Base-by-base conservation (phyloP, 2,888 invertebrate species). In the Alcis repandata region DNA sequence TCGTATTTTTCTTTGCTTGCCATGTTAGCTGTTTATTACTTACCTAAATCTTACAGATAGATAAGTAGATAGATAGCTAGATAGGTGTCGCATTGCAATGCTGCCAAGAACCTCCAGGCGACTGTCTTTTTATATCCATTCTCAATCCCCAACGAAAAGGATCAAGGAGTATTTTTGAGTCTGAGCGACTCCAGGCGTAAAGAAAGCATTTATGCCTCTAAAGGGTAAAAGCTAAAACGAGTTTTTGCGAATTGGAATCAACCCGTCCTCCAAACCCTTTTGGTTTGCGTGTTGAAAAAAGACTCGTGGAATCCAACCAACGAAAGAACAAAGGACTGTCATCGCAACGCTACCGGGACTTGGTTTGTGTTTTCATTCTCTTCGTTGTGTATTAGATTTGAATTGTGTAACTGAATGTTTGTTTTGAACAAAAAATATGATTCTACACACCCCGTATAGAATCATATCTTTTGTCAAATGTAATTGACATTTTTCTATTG, bases 241-340 rank as follows among this genome's bases (percentile, higher is more conserved):
- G 70, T 77, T 76, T 75, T 70, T 68, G 70, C 52, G 67, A 73
- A 72, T 67, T 52, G 67, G 68, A 75, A 78, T 76, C 71, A 74
- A 74, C 78, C 72, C 67, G 66, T 69, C 43, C 49, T 36, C 68
- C 61, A 46, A 70, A 68, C 59, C 69, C 71, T 9, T 63, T 56
- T 48, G 27, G 54, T 19, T 60, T 58, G 53, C 38, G 32, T 9
- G 32, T 58, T 53, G 63, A 41, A 45, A 59, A 65, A 65, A 36
- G 36, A 79, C 82, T 82, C 72, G 77, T 77, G 73, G 74, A 76
- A 69, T 72, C 75, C 70, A 56, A 49, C 54, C 59, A 63, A 48
- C 41, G 64, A 41, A 59, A 54, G 76, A 83, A 84, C 84, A 84
- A 84, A 83, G 74, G 78, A 72, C 63, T 71, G 70, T 69, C 68